A percentile compares a stretch with the other conserved stretches of the same genome.
These are phyloP conservation scores for Unio delphinus DNA, from an alignment of 2,888 invertebrate genomes.

Conservation along the genomic window DNA sequence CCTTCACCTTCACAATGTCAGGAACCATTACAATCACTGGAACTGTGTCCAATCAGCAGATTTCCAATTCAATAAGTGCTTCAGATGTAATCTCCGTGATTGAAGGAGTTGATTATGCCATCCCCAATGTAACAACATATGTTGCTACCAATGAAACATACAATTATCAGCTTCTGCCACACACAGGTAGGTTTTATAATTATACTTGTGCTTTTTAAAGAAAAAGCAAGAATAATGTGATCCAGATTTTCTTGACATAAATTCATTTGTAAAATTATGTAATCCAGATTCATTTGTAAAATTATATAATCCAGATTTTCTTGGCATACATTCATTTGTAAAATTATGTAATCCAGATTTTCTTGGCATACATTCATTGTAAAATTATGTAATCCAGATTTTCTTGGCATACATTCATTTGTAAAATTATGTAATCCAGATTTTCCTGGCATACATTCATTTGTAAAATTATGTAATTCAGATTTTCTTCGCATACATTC, in stretches of 20 bases:
- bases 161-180: conserved; percentile 39
- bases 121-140: conserved; percentile 33
- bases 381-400: no score
- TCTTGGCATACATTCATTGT: not conserved
- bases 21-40: conserved; percentile 20
- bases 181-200: conserved; percentile 49
- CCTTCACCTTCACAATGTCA: conserved; percentile 23
- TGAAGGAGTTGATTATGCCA: conserved; percentile 58
- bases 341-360: not conserved
- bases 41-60: conserved; percentile 15
- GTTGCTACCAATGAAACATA: conserved; percentile 23
- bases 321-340: not conserved
- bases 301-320: no score
- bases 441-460: no score
- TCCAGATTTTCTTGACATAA: not conserved
- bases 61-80: conserved; percentile 3
- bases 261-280: no score
- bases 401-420: no score
- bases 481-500: no score
- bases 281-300: no score
- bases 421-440: no score
- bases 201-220: no score
- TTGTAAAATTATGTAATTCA: no score
- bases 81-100: conserved; percentile 27
- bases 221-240: not conserved